phyloP scores from a whole-genome alignment of 2,113 vertebrate species.

The Gobio gobio region DNA sequence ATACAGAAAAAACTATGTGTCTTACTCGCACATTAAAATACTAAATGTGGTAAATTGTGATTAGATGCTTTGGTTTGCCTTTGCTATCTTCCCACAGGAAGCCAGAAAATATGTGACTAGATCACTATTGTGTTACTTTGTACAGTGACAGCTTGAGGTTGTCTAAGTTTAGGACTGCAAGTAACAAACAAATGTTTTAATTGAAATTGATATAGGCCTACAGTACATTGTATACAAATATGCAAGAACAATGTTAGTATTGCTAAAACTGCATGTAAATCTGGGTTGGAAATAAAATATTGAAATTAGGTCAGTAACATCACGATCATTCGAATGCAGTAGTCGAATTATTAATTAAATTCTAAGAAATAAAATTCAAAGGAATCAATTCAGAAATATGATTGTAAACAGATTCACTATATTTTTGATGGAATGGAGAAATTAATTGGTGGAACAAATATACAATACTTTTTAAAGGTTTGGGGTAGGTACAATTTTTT shows the following conservation, averaged over 20 bases:
- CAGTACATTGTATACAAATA: neutral
- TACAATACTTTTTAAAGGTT: too few species aligned
- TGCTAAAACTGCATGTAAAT: neutral
- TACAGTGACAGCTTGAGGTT: neutral
- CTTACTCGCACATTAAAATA: neutral
- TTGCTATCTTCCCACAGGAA: neutral
- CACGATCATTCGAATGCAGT: neutral
- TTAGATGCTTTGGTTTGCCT: neutral
- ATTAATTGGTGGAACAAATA: too few species aligned
- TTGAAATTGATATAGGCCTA: neutral
- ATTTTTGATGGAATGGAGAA: too few species aligned
- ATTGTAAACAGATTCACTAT: too few species aligned
- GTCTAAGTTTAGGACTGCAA: neutral
- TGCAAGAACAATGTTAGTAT: neutral
- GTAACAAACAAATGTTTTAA: neutral
- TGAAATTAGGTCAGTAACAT: neutral
- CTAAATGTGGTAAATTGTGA: neutral
- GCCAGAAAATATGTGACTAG: neutral
- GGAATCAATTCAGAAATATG: too few species aligned
- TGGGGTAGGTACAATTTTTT: too few species aligned
- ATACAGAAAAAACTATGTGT: neutral
- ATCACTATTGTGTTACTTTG: neutral
- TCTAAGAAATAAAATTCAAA: too few species aligned
- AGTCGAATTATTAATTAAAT: neutral
- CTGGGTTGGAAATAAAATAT: neutral